A percentile compares a stretch with the other conserved stretches of the same genome.
Evolutionary conservation across 2,888 invertebrate species (phyloP).

Genomic region (Cylloceria caligata): DNA sequence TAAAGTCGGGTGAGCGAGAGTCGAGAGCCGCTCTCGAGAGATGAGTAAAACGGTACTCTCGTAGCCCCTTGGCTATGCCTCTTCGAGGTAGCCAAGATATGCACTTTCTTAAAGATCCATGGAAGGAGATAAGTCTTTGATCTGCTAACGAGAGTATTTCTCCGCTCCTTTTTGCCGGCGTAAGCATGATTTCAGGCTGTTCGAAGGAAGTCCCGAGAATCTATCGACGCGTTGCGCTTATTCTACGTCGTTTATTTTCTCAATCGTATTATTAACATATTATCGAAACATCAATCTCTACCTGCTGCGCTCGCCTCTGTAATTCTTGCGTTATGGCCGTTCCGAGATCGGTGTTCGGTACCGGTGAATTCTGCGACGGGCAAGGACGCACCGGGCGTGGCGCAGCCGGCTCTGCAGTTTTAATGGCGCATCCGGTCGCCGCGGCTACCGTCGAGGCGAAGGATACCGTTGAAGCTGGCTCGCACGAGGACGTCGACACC

Average conservation of each 20-base stretch:
- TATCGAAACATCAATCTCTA: slow-evolving; percentile 74
- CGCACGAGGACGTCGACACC: slow-evolving; percentile 82
- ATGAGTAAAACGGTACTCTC: slow-evolving; percentile 39
- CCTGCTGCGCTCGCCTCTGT: slow-evolving; percentile 88
- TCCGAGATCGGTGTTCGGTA: slow-evolving; percentile 86
- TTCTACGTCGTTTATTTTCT: not conserved
- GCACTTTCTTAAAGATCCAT: slow-evolving; percentile 51
- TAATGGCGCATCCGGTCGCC: slow-evolving; percentile 82
- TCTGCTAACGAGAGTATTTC: slow-evolving; percentile 42
- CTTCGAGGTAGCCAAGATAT: slow-evolving; percentile 28
- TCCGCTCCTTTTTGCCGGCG: slow-evolving; percentile 1
- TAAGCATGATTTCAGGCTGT: not conserved
- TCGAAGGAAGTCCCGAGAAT: slow-evolving; percentile 15
- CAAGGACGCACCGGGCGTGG: slow-evolving; percentile 69
- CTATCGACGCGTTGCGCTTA: slow-evolving; percentile 7
- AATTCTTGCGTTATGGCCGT: slow-evolving; percentile 90
- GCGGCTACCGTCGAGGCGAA: slow-evolving; percentile 74
- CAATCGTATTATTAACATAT: slow-evolving; percentile 24
- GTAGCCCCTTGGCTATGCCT: slow-evolving; percentile 19
- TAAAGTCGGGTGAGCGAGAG: slow-evolving; percentile 23
- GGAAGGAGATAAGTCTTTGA: slow-evolving; percentile 32
- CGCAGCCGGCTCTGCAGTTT: slow-evolving; percentile 66
- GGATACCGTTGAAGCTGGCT: slow-evolving; percentile 76
- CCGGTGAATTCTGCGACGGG: slow-evolving; percentile 74
- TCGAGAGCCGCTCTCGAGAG: slow-evolving; percentile 43